Conservation (phyloP, 2,797 vertebrate species). For the Gadopsis bispinosus region DNA sequence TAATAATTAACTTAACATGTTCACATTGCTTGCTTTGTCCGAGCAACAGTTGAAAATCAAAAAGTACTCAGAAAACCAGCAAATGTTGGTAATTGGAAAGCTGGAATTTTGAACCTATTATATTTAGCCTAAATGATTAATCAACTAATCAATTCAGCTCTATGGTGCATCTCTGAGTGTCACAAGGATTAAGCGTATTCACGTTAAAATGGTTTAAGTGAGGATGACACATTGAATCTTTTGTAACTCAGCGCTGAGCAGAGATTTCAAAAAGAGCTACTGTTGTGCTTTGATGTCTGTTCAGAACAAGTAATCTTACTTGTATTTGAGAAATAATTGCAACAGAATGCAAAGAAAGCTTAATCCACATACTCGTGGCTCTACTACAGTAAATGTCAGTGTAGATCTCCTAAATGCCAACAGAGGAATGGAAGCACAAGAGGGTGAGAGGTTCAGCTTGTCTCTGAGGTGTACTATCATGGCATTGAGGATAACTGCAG, state of each 20-base stretch:
- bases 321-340: constrained; percentile 8
- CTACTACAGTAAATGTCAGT: constrained; percentile 70
- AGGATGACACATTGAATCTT: background rate
- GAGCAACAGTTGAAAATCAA: background rate
- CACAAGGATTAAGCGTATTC: background rate
- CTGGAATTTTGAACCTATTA: background rate
- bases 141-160: background rate
- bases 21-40: background rate
- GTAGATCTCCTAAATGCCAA: constrained; percentile 66
- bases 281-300: background rate
- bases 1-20: background rate
- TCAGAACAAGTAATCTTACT: constrained; percentile 5
- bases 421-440: constrained; percentile 75
- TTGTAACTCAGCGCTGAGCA: no score
- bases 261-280: background rate
- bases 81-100: background rate
- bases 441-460: constrained; percentile 50
- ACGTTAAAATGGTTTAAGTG: background rate
- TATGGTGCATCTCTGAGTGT: background rate
- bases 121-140: background rate
- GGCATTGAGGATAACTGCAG: constrained; percentile 32
- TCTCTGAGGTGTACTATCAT: constrained; percentile 44
- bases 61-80: background rate
- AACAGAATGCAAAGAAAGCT: constrained; percentile 67
- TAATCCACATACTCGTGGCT: constrained; percentile 58